Evolutionary conservation across 2,113 vertebrate genomes (phyloP), one percentile per base, ranked within the genome.

Genomic region (Eurypyga helias): DNA sequence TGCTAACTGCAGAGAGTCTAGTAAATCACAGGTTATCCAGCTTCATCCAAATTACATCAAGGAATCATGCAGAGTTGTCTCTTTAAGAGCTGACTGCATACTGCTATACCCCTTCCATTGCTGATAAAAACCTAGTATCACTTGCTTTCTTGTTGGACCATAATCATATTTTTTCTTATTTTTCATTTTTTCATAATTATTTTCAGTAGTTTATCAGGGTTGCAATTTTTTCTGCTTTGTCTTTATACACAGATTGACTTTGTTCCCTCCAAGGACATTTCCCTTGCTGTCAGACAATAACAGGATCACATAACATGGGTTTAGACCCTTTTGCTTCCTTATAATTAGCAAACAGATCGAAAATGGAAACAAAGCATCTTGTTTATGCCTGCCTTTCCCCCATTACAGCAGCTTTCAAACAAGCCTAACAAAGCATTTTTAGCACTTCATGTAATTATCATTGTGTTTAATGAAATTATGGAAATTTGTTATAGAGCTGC

Each of bases 191-290:
- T 94, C 57, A 51, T 94, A 92, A 94, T 96, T 92, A 82, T 96
- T 94, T 91, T 77, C 76, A 48, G 41, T 5, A 6, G 77, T 87
- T 91, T 84, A 34, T 78, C 80, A 83, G 70, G 49, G 41, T 55
- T 93, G 58, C 8, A 65, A 18, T 92, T 93, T 95, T 95, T 92
- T 95, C 38, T 66, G 10, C 21, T 93, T 84, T 62, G 52, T 82
- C 69, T 96, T 96, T 76, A 15, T 82, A n/a, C 54, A 60, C 21
- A 77, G 72, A 84, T 36, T 78, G 90, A 54, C 41, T 90, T 87
- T 97, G 84, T 85, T 97, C 61, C 46, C 95, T 76, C 65, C 97
- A 97, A 97, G 97, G 96, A 96, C 94, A 28, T 94, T 79, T 90
- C 58, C 54, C 67, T 95, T 26, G 1, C 72, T 94, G 71, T 38